A percentile compares a stretch with the other conserved stretches of the same genome.
These are phyloP conservation scores for Epirrhoe tristata DNA, from an alignment of 2,888 invertebrate genomes.

Conservation along the genomic window DNA sequence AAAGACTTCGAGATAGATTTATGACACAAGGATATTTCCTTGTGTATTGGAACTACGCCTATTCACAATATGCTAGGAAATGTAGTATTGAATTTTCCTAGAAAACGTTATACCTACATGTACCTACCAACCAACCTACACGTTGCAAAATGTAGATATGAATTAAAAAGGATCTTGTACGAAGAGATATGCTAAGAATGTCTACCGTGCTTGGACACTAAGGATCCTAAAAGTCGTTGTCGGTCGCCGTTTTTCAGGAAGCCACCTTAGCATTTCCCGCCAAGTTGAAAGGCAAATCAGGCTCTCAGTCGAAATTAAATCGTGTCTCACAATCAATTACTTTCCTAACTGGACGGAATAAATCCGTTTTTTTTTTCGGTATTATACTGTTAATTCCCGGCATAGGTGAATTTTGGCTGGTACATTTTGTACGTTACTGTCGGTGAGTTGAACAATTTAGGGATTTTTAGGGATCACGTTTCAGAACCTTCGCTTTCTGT, in stretches of 20 bases:
- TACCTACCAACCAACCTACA: too few relatives aligned
- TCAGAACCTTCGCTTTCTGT: too few relatives aligned
- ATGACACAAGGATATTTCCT: too few relatives aligned
- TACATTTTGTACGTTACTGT: not conserved
- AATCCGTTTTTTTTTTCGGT: constrained; percentile 52
- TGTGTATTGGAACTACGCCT: too few relatives aligned
- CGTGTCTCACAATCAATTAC: constrained; percentile 59
- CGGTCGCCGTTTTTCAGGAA: not conserved
- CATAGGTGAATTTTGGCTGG: constrained; percentile 8
- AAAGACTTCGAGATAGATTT: too few relatives aligned
- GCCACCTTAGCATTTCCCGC: constrained; percentile 25
- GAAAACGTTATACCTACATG: too few relatives aligned
- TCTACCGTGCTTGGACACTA: too few relatives aligned
- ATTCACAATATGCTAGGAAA: too few relatives aligned
- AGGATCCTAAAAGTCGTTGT: not conserved
- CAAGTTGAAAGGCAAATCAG: constrained; percentile 49
- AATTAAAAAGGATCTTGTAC: too few relatives aligned
- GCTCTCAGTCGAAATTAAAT: constrained; percentile 56
- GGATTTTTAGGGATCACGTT: too few relatives aligned
- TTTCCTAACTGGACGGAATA: constrained; percentile 41
- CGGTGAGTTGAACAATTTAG: too few relatives aligned
- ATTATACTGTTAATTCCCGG: constrained; percentile 49
- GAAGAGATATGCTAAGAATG: not conserved
- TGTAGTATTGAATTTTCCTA: too few relatives aligned
- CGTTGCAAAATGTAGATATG: not conserved